Conservation (phyloP, 2,113 vertebrate genomes). For the Takifugu flavidus region DNA sequence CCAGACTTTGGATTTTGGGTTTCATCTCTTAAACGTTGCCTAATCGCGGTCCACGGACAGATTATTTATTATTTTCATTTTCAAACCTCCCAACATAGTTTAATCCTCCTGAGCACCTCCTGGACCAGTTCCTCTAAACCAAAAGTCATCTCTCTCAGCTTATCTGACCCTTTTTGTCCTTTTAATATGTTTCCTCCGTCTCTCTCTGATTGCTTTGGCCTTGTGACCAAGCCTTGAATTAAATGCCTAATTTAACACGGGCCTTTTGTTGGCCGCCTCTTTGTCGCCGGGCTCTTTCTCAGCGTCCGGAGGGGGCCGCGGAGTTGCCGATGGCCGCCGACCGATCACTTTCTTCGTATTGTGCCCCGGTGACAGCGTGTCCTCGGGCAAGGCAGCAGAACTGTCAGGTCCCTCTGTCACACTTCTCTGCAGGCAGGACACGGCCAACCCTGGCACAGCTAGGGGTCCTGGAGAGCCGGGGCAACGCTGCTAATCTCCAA, state of each 20-base stretch:
- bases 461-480: slow-evolving; percentile 67
- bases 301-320: slow-evolving; percentile 56
- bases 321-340: slow-evolving; percentile 57
- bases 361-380: slow-evolving; percentile 66
- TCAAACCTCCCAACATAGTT: not conserved
- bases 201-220: slow-evolving; percentile 71
- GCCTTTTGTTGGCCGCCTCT: slow-evolving; percentile 63
- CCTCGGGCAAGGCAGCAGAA: slow-evolving; percentile 71
- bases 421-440: slow-evolving; percentile 71
- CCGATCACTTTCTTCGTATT: slow-evolving; percentile 57
- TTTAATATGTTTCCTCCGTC: slow-evolving; percentile 48
- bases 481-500: slow-evolving; percentile 43
- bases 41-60: too few species aligned
- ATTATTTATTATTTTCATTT: too few species aligned
- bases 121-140: not conserved
- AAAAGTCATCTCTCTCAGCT: slow-evolving; percentile 17
- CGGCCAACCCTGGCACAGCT: slow-evolving; percentile 60
- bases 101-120: not conserved
- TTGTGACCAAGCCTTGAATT: slow-evolving; percentile 72
- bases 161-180: slow-evolving; percentile 23
- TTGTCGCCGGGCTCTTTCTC: slow-evolving; percentile 65
- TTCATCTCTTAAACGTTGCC: too few species aligned
- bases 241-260: slow-evolving; percentile 80
- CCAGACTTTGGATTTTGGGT: too few species aligned
- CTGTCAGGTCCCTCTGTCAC: slow-evolving; percentile 77